Evolutionary conservation across 2,113 vertebrate species (phyloP), one percentile per base, ranked within the genome.

Genomic region (Tiliqua scincoides): DNA sequence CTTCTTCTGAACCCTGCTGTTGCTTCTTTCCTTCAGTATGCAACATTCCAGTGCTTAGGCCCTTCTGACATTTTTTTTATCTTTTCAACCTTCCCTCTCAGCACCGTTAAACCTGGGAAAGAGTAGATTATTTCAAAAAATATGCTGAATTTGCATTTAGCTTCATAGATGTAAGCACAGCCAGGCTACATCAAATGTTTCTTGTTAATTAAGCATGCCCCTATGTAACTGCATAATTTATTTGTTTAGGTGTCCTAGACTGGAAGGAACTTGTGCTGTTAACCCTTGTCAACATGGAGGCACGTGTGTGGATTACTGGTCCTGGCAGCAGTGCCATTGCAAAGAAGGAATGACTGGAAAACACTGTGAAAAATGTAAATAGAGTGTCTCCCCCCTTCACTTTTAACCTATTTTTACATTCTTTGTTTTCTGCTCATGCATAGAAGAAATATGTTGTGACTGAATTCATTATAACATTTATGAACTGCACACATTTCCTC

Each of bases 361-460:
- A 79, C 97, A 97, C 95, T 99, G 99, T 86, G 99, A 99, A 93
- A 99, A 99, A 97, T 97, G 99, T 99, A 96, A 84, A 97, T 40
- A 57, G 27, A 9, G 11, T 2, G n/a, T 83, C 4, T 32, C 27
- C 7, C 14, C 54, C n/a, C n/a, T n/a, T 8, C 37, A 21, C 18
- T 25, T 52, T 75, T 32, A 21, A 30, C 48, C 65, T 70, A 9
- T 32, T 35, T 82, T 82, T 82, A 35, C 25, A 30, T n/a, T 10
- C 25, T 40, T 32, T 62, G 68, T 61, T 40, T 67, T 85, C 14
- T 6, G 59, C 30, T 52, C 48, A 32, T 10, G 30, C 11, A 57
- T 70, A 40, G 9, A 70, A 78, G 18, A 57, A 57, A 43, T 74
- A 83, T 62, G 27, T 74, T n/a, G 15, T 43, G 37, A 63, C n/a